Base-by-base conservation (phyloP, 2,888 invertebrate species). In the Campaea margaritaria region DNA sequence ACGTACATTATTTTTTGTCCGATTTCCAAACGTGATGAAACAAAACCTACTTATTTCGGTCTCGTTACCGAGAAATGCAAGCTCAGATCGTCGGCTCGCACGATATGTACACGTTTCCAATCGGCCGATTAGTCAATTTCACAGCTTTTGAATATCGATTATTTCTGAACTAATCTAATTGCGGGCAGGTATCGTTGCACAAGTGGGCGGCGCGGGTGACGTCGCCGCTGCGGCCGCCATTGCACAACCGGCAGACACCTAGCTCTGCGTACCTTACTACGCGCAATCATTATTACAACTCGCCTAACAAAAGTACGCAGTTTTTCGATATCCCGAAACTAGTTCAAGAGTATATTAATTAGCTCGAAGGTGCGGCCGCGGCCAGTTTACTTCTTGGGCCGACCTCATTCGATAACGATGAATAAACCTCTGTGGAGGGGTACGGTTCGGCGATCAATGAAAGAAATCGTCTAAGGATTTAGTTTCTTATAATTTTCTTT, bases 401-500 rank as follows among this genome's bases (percentile, higher is more conserved):
- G 64, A 49, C 65, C 64, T 60, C 54, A 53, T 50, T 65, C 47
- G 31, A 43, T 55, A 43, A 61, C 67, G 70, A 70, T 67, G 61
- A 59, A 57, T 62, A 47, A 50, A 43, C 49, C 31, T 47, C 36
- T 28, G 34, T 49, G 39, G 56, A 13, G 58, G 62, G 36, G 15
- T 21, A 38, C 39, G 27, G 9, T 21, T 10, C 42, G 4, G 58
- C 48, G 51, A 61, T 59, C 73, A 79, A 80, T 76, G 69, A 90
- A 90, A 89, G 75, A 90, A 81, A 86, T 65, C 62, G 15, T 46
- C 54, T 85, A 91, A 91, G 91, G 90, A 91, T 92, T 92, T 91
- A 91, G 92, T 92, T 91, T 92, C 91, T 84, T 92, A 91, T 92
- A 92, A 92, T 92, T 92, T 92, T 92, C 91, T 91, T 89, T 91